phyloP scores from a whole-genome alignment of 2,113 vertebrate genomes.

The Epinephelus cyanopodus region DNA sequence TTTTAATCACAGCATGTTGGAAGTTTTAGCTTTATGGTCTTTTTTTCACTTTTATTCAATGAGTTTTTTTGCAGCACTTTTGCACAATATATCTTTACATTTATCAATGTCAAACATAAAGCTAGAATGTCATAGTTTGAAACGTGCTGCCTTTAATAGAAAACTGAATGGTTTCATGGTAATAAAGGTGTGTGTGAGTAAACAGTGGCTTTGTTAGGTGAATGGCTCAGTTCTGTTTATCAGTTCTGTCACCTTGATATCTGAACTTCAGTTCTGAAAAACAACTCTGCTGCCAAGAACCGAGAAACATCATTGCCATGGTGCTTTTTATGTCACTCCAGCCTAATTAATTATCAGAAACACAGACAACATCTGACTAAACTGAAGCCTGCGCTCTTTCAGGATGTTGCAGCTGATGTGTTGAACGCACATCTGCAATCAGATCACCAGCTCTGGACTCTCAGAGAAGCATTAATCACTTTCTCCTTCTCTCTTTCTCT shows the following conservation, averaged over 20 bases:
- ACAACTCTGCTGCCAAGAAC: conserved; percentile 53
- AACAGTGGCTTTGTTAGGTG: conserved; percentile 38
- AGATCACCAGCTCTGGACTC: conserved; percentile 60
- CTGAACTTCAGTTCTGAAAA: conserved; percentile 55
- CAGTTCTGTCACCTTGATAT: conserved; percentile 54
- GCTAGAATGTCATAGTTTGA: neutral
- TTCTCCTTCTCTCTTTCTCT: conserved; percentile 46
- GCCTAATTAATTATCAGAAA: conserved; percentile 67
- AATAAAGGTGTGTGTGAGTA: conserved; percentile 22
- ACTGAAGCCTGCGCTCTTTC: conserved; percentile 29
- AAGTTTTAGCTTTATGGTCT: neutral
- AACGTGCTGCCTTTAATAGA: neutral
- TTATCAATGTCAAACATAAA: conserved; percentile 26
- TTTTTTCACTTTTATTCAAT: neutral
- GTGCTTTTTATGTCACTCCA: conserved; percentile 51
- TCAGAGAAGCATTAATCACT: conserved; percentile 68
- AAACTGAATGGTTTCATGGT: conserved; percentile 22
- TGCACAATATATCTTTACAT: conserved; percentile 1
- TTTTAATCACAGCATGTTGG: neutral
- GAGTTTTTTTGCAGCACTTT: conserved; percentile 7
- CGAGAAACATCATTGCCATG: conserved; percentile 50
- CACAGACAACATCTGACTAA: conserved; percentile 59
- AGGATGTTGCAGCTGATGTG: conserved; percentile 45
- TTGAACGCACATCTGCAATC: conserved; percentile 62
- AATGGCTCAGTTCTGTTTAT: conserved; percentile 41